Evolutionary conservation across 2,113 vertebrate genomes (phyloP).

Genomic region (Mellivora capensis): DNA sequence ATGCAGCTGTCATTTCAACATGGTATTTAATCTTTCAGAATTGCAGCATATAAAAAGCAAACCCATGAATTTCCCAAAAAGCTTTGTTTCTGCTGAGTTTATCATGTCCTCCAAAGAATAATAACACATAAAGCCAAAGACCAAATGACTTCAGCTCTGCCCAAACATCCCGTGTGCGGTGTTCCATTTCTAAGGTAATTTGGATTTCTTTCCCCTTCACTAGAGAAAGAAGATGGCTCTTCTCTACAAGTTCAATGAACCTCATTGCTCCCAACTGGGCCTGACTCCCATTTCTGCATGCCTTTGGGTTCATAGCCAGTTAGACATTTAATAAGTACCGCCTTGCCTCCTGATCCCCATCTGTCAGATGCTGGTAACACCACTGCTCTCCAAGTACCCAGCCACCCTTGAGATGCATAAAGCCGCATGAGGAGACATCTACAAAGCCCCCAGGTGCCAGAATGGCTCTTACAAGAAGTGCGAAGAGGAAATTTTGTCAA

Average conservation of each 20-base stretch:
- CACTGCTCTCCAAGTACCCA: not conserved
- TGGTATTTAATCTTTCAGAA: slow-evolving; percentile 51
- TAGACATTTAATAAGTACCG: slow-evolving; percentile 27
- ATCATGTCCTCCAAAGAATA: slow-evolving; percentile 37
- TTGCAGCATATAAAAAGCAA: not conserved
- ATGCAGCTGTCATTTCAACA: not conserved
- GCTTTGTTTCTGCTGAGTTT: not conserved
- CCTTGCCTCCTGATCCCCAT: not conserved
- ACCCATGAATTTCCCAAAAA: slow-evolving; percentile 38
- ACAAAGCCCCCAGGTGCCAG: not conserved
- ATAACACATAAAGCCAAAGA: slow-evolving; percentile 24
- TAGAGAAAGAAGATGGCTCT: slow-evolving; percentile 3
- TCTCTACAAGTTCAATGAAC: not conserved
- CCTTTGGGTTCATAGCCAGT: not conserved
- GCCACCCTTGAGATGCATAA: not conserved
- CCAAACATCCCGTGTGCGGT: not conserved
- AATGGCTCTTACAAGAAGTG: not conserved
- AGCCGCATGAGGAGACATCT: not conserved
- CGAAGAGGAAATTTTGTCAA: slow-evolving; percentile 28
- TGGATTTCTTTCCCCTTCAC: not conserved
- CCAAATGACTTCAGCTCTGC: not conserved
- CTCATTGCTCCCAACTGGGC: not conserved
- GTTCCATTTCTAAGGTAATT: not conserved
- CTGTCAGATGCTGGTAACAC: not conserved
- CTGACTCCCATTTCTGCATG: not conserved